phyloP scores from a whole-genome alignment of 1,140 invertebrate genomes.

The Micrasema minimum region DNA sequence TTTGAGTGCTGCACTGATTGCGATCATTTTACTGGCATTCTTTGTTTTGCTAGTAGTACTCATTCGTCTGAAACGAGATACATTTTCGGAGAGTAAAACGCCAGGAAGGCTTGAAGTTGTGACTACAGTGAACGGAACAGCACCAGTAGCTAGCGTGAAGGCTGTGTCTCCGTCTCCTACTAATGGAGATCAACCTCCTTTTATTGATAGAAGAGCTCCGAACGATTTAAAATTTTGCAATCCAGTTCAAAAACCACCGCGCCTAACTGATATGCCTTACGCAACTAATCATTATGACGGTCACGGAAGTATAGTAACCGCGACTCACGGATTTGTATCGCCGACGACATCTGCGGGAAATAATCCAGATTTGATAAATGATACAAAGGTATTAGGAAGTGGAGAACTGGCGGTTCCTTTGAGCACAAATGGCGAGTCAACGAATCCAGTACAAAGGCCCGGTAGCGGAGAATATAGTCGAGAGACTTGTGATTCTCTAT shows the following conservation, averaged over 20 bases:
- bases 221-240: constrained; percentile 70
- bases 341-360: constrained; percentile 77
- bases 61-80: constrained; percentile 74
- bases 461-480: constrained; percentile 77
- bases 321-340: constrained; percentile 72
- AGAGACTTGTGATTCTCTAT: constrained; percentile 74
- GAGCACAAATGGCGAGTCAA: constrained; percentile 52
- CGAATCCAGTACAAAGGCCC: constrained; percentile 58
- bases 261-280: constrained; percentile 73
- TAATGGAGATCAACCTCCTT: constrained; percentile 60
- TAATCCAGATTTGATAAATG: constrained; percentile 85
- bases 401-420: constrained; percentile 60
- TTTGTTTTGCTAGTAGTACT: constrained; percentile 79
- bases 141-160: constrained; percentile 62
- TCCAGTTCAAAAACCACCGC: constrained; percentile 75
- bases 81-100: constrained; percentile 79
- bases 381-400: constrained; percentile 73
- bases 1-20: constrained; percentile 82
- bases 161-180: constrained; percentile 55
- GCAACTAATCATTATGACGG: constrained; percentile 72
- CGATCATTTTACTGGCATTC: constrained; percentile 81
- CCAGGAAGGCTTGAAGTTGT: constrained; percentile 77
- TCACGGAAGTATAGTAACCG: constrained; percentile 70
- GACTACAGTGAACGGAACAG: constrained; percentile 70
- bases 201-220: constrained; percentile 62